Base-by-base conservation (phyloP, 1,140 invertebrate genomes). In the Papilio polyxenes region DNA sequence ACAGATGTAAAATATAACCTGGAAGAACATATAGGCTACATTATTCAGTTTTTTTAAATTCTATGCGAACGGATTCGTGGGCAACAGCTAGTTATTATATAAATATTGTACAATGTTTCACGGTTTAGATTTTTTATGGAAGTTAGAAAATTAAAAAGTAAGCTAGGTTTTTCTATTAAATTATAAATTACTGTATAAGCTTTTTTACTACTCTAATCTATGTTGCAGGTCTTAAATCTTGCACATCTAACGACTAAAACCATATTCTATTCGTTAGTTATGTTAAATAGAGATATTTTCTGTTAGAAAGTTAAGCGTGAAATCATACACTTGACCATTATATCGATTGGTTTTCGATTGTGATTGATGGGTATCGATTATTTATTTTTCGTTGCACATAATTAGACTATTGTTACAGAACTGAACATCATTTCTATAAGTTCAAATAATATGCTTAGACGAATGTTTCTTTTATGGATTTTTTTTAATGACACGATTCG, bases 391-490 rank as follows among this genome's bases (percentile, higher is more conserved):
- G 59, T 80, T 44, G 11, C 11, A 81, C 85, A 86, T 90, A 92
- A 93, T 92, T 91, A 89, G 83, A 75, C 87, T 88, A 92, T 92
- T 93, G 91, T 92, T 90, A 80, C 84, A 85, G 74, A 76, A 82
- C 83, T 88, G 85, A 83, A 89, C 89, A 81, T 81, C 75, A 84
- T 85, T 86, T 86, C 89, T 90, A 89, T 88, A 86, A 86, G 89
- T 90, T 88, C 49, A 83, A 83, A 82, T 81, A 79, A 82, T 79
- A 80, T 82, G 84, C 83, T 83, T 85, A 83, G 82, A 69, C 87
- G 87, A 87, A 89, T 88, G 82, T 79, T 80, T 69, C 31, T 72
- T 72, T 69, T 80, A 69, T 48, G 23, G 62, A 80, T 72, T 69
- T 80, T 31, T 31, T 80, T 48, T 51, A 56, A 80, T 51, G 80